These are phyloP conservation scores for Rhizoglyphus robini DNA, from an alignment of 1,140 invertebrate genomes.

Conservation along the genomic window DNA sequence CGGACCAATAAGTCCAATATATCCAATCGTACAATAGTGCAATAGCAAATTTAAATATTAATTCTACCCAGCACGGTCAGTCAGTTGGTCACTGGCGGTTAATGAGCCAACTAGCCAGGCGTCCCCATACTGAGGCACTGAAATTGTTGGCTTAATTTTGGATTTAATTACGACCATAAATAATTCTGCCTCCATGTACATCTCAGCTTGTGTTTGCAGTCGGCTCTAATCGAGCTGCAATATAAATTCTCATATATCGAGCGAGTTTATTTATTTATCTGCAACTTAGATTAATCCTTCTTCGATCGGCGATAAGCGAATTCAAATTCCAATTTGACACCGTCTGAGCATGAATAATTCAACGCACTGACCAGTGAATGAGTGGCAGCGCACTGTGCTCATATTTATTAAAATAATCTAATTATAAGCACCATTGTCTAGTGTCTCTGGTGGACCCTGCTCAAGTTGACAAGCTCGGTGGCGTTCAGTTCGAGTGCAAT, in stretches of 20 bases:
- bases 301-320: not conserved
- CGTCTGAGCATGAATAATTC: constrained; percentile 7
- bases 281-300: constrained; percentile 1
- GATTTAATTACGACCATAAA: not conserved
- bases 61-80: too few relatives aligned
- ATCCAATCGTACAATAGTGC: too few relatives aligned
- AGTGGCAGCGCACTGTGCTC: not conserved
- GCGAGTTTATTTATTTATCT: not conserved
- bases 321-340: constrained; percentile 10
- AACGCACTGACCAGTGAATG: not conserved
- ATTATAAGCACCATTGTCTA: not conserved
- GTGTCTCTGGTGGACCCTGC: too few relatives aligned
- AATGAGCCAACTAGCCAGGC: too few relatives aligned
- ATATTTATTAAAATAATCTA: constrained; percentile 14
- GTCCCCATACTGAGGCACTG: too few relatives aligned
- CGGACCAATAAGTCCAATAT: too few relatives aligned
- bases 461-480: too few relatives aligned
- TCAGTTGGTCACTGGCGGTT: too few relatives aligned
- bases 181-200: not conserved
- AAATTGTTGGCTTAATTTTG: too few relatives aligned
- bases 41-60: too few relatives aligned
- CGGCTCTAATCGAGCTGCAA: not conserved
- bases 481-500: too few relatives aligned
- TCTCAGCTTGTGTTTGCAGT: not conserved
- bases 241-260: constrained; percentile 5